These are phyloP conservation scores for Heliocidaris tuberculata DNA, from an alignment of 35 echinoderm and acorn worm genomes.

Conservation along the genomic window DNA sequence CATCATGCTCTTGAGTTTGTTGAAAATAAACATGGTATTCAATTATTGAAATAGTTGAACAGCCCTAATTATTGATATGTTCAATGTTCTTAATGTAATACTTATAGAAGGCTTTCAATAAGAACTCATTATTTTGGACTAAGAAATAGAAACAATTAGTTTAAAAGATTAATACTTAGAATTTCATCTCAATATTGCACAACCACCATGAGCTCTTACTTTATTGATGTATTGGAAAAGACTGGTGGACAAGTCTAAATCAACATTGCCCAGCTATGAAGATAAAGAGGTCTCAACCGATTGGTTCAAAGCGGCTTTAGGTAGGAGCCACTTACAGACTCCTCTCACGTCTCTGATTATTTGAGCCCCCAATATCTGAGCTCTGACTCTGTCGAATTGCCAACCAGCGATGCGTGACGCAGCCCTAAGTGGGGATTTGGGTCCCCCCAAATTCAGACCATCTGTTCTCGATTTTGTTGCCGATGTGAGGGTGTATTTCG, in stretches of 20 bases:
- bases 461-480: constrained; percentile 44
- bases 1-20: too few relatives aligned
- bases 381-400: constrained; percentile 46
- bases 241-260: neutral
- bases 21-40: too few relatives aligned
- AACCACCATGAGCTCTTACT: too few relatives aligned
- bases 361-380: constrained; percentile 40
- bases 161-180: too few relatives aligned
- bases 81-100: too few relatives aligned
- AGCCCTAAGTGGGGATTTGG: constrained; percentile 46
- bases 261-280: neutral
- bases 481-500: neutral
- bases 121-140: too few relatives aligned
- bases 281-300: neutral
- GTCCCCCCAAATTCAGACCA: constrained; percentile 43
- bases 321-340: neutral
- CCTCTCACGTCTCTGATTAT: constrained; percentile 23
- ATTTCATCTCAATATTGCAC: too few relatives aligned
- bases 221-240: neutral
- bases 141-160: too few relatives aligned
- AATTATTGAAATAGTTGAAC: too few relatives aligned
- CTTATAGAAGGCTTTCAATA: too few relatives aligned
- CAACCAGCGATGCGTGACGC: constrained; percentile 38
- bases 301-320: neutral
- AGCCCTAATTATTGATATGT: too few relatives aligned